Evolutionary conservation across 2,113 vertebrate genomes (phyloP), one percentile per base, ranked within the genome.

Genomic region (Xiphophorus couchianus): DNA sequence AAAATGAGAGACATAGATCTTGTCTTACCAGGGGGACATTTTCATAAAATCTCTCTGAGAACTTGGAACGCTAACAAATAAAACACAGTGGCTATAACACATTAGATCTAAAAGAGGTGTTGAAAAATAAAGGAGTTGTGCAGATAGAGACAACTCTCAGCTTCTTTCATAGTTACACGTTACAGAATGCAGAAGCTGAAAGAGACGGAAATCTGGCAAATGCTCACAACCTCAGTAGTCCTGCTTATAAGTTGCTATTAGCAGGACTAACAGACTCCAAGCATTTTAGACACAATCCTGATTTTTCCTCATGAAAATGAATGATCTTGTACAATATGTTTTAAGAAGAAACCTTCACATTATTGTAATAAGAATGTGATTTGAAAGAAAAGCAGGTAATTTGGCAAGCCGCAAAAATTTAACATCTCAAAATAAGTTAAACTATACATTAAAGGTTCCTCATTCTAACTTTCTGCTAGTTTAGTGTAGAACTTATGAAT

Each of bases 31-130:
- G 72, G 76, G 67, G 73, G 66, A 85, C 31, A 67, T 74, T 42
- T 88, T 90, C 77, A 80, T 84, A 83, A 90, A 84, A 90, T 60
- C 19, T 35, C 48, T 84, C 81, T 83, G 63, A 33, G 37, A 28
- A 89, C 78, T 69, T 75, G 62, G 82, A 88, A 87, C 87, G 81
- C 83, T 76, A 80, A 89, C 69, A 80, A 88, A 90, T 78, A 48
- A 70, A 89, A 89, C 91, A 82, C 74, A 84, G 73, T 71, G 28
- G 28, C 28, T 28, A 28, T 35, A 62, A 33, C 60, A 69, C 83
- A 85, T 80, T 68, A 48, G 71, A 12, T 31, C 70, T 88, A 72
- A 82, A 83, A 82, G 78, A 77, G 87, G 15, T 72, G 86, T 83
- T 88, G 85, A 93, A 85, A 89, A 87, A 80, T 86, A 71, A 35